These are phyloP conservation scores for Girardinus metallicus DNA, from an alignment of 2,797 vertebrate species.

Conservation along the genomic window DNA sequence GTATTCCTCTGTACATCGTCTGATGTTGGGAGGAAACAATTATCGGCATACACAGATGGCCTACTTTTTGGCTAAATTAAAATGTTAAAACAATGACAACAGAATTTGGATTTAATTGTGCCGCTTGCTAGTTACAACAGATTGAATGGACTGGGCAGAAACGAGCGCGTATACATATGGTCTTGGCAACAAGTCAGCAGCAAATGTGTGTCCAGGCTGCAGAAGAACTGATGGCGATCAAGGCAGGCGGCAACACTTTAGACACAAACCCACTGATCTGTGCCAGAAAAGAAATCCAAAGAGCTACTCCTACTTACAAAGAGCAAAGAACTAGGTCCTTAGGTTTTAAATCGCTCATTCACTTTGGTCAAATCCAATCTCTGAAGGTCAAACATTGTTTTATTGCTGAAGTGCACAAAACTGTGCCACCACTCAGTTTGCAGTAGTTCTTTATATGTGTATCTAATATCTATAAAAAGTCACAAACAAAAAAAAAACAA, in stretches of 20 bases:
- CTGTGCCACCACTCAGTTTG: not conserved
- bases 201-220: not conserved
- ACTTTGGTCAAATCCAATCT: not conserved
- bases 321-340: too few species aligned
- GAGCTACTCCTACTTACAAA: too few species aligned
- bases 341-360: not conserved
- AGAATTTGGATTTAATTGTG: not conserved
- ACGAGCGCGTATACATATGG: too few species aligned
- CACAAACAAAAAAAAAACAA: not conserved
- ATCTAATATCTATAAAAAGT: not conserved
- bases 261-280: not conserved
- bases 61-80: not conserved
- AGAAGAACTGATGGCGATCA: not conserved
- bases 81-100: not conserved
- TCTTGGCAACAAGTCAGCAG: not conserved
- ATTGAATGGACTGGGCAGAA: not conserved
- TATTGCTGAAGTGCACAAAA: not conserved
- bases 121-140: not conserved
- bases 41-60: too few species aligned
- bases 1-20: not conserved
- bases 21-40: too few species aligned
- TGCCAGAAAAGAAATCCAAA: not conserved
- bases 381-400: not conserved
- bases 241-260: not conserved
- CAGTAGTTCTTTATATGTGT: not conserved